phyloP scores from a whole-genome alignment of 2,113 vertebrate species.

The Uropsilus gracilis region DNA sequence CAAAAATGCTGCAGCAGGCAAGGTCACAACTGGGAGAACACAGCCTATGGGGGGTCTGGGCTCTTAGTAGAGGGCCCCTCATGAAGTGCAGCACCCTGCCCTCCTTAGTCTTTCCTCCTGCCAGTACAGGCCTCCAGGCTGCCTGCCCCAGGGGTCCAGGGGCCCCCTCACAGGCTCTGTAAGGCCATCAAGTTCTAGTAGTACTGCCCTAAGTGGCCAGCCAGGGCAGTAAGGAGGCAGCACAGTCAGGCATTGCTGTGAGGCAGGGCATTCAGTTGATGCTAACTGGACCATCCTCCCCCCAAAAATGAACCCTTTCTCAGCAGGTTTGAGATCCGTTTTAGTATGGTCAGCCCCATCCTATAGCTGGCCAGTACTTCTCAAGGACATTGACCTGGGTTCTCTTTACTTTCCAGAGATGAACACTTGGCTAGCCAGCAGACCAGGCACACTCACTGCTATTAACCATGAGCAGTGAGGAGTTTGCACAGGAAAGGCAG shows the following conservation, averaged over 20 bases:
- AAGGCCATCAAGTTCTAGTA: background rate
- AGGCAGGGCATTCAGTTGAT: background rate
- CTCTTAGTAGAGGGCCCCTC: too few relatives aligned
- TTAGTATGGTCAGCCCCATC: background rate
- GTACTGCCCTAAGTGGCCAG: background rate
- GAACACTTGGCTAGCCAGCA: background rate
- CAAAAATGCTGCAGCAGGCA: background rate
- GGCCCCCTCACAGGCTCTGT: too few relatives aligned
- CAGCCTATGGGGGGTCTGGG: background rate
- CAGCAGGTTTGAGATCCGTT: background rate
- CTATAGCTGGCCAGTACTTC: background rate
- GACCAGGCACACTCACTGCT: background rate
- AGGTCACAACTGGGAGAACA: background rate
- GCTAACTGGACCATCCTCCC: background rate
- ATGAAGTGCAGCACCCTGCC: background rate
- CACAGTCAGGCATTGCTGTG: background rate
- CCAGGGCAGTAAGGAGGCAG: background rate
- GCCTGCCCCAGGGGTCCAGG: background rate
- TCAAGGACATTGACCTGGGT: background rate
- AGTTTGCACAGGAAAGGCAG: background rate
- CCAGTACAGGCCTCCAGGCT: background rate
- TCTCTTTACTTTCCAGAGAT: background rate
- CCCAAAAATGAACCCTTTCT: background rate
- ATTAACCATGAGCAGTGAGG: background rate
- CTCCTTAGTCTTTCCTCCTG: background rate